A percentile compares a stretch with the other conserved stretches of the same genome.
Evolutionary conservation across 2,888 invertebrate genomes (phyloP).

Genomic region (Cistogaster globosa): DNA sequence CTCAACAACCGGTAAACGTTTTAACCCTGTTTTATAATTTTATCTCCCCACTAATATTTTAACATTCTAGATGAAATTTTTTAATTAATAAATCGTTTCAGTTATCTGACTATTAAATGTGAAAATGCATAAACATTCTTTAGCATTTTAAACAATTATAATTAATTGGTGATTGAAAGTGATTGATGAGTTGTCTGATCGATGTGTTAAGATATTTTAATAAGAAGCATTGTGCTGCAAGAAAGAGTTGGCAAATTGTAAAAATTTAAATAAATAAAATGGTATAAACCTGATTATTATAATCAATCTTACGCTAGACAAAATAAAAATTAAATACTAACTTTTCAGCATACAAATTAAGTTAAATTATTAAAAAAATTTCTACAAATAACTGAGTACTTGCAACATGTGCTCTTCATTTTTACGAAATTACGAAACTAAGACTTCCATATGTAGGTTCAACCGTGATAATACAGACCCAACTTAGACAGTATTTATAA

Average conservation of each 20-base stretch:
- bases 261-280: neutral
- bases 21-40: conserved; percentile 60
- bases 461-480: too few species aligned
- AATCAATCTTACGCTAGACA: neutral
- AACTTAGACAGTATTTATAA: too few species aligned
- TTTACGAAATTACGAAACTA: too few species aligned
- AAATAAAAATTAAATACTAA: neutral
- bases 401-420: too few species aligned
- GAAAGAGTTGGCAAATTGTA: neutral
- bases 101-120: conserved; percentile 40
- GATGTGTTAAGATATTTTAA: conserved; percentile 38
- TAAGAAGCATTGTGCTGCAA: neutral
- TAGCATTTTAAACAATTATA: conserved; percentile 41
- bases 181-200: conserved; percentile 49
- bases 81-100: neutral
- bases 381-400: too few species aligned
- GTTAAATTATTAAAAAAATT: too few species aligned
- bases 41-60: neutral
- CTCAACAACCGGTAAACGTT: conserved; percentile 64
- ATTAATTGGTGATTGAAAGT: conserved; percentile 59
- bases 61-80: neutral
- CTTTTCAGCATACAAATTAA: neutral
- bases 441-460: too few species aligned
- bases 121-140: conserved; percentile 42
- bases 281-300: neutral